Percentiles rank a stretch among this genome's conserved stretches.
Evolutionary conservation across 2,113 vertebrate genomes (phyloP).

Genomic region (Perca flavescens): DNA sequence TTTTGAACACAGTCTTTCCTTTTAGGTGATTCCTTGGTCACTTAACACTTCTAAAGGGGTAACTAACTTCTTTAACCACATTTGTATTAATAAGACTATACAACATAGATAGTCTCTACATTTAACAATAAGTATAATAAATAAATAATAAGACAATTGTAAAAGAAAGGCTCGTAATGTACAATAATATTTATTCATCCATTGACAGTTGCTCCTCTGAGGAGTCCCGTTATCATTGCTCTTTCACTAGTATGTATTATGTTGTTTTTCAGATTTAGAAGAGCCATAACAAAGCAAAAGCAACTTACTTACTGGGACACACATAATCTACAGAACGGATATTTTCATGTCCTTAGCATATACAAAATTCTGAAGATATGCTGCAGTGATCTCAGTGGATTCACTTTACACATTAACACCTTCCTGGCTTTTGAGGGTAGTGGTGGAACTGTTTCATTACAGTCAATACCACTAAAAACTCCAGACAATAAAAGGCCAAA

Average conservation of each 20-base stretch:
- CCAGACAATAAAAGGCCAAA: neutral
- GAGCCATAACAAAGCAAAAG: constrained; percentile 1
- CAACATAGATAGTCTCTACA: neutral
- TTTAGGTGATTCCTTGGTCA: neutral
- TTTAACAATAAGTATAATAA: neutral
- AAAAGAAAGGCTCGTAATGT: neutral
- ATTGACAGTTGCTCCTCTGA: neutral
- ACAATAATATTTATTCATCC: constrained; percentile 53
- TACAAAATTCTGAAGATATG: neutral
- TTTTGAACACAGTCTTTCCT: neutral
- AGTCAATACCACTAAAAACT: neutral
- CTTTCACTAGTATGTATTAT: neutral
- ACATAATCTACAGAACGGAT: neutral
- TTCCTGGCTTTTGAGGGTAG: neutral
- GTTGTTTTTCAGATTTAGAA: constrained; percentile 6
- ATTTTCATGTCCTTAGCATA: neutral
- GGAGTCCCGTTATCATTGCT: neutral
- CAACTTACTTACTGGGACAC: neutral
- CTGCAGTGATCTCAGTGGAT: neutral
- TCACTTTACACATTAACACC: neutral
- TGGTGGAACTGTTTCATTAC: neutral
- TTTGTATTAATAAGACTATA: neutral
- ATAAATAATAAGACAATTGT: neutral
- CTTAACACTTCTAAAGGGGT: neutral
- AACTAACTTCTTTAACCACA: neutral